Evolutionary conservation across 2,797 vertebrate genomes (phyloP).

Genomic region (Xerus rutilus): DNA sequence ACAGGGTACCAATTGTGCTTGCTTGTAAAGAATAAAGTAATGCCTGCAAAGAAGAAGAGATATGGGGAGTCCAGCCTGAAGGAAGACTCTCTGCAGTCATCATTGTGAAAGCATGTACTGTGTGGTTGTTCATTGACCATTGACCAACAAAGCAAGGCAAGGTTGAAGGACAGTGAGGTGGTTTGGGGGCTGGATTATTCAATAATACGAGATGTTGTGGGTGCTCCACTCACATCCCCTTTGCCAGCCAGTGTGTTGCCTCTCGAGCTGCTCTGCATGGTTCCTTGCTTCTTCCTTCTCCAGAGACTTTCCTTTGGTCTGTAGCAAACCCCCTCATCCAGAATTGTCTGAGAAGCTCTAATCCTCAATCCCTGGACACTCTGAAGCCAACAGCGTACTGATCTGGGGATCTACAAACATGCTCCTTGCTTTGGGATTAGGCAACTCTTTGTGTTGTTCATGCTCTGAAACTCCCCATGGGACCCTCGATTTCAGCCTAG

Average conservation of each 20-base stretch:
- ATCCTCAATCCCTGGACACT: background rate
- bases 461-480: too few species aligned
- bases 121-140: background rate
- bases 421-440: background rate
- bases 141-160: too few species aligned
- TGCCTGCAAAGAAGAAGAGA: background rate
- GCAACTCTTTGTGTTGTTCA: background rate
- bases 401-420: background rate
- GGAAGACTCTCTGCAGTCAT: background rate
- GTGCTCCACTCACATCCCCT: background rate
- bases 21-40: background rate
- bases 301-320: background rate
- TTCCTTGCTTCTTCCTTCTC: background rate
- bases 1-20: background rate
- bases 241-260: background rate
- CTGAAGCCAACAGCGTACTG: background rate
- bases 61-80: background rate
- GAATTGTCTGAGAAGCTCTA: background rate
- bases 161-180: background rate
- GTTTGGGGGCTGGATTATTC: background rate
- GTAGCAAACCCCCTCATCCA: background rate
- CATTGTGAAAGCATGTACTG: background rate
- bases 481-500: fast-evolving
- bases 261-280: background rate
- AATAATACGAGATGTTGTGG: background rate